These are phyloP conservation scores for Tetragnatha versicolor DNA, from an alignment of 1,140 invertebrate species.

Conservation along the genomic window DNA sequence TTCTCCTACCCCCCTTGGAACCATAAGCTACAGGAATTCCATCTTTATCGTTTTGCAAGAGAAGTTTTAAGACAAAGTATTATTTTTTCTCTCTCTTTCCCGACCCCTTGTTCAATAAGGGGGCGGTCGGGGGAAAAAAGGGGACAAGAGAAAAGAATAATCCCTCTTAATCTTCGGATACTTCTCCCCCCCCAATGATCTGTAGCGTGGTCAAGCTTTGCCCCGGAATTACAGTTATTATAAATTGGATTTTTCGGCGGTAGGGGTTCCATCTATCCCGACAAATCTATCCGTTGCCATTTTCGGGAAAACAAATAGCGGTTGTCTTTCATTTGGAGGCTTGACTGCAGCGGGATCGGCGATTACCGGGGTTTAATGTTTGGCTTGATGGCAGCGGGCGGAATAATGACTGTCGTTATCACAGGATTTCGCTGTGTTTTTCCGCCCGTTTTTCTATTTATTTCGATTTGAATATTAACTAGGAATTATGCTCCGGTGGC, in stretches of 20 bases:
- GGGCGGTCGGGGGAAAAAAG: too few species aligned
- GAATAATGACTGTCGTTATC: background rate
- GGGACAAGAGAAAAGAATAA: background rate
- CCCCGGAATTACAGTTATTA: constrained; percentile 3
- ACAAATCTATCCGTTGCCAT: background rate
- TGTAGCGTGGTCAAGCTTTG: background rate
- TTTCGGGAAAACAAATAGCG: background rate
- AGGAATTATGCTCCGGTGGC: too few species aligned
- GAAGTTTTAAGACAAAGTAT: constrained; percentile 22
- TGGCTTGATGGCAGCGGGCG: background rate
- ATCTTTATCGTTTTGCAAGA: constrained; percentile 12
- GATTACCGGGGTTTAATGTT: constrained; percentile 1
- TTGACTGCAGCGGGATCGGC: background rate
- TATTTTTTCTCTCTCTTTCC: background rate
- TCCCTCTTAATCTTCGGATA: constrained; percentile 11
- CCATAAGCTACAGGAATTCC: constrained; percentile 22
- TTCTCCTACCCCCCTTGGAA: background rate
- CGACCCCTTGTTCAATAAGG: background rate
- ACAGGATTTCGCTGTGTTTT: too few species aligned
- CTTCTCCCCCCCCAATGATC: background rate
- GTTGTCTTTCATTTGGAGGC: background rate
- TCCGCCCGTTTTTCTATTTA: too few species aligned
- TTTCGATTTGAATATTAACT: too few species aligned
- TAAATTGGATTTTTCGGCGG: constrained; percentile 12
- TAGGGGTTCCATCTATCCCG: constrained; percentile 3